phyloP scores from a whole-genome alignment of 1,140 invertebrate species.

The Aphis gossypii region DNA sequence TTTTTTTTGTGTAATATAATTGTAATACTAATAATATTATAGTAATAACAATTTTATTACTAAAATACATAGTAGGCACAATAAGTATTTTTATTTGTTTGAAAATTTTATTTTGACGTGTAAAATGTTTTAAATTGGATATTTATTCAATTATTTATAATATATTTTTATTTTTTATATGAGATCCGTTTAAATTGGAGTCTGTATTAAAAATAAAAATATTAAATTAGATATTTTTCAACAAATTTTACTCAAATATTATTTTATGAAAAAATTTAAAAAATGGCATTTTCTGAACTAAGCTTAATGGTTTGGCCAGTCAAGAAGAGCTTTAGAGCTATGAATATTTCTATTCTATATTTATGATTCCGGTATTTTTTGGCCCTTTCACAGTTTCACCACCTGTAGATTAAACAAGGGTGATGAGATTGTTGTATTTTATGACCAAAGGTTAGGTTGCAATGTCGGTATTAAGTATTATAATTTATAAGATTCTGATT shows the following conservation, averaged over 20 bases:
- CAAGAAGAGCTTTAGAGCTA: neutral
- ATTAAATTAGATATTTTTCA: neutral
- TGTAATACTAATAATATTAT: too few species aligned
- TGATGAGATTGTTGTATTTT: neutral
- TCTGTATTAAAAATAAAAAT: neutral
- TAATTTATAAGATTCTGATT: neutral
- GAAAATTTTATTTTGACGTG: neutral
- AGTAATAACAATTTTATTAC: too few species aligned
- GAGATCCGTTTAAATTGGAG: neutral
- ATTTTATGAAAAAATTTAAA: neutral
- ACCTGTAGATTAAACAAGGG: neutral
- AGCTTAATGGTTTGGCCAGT: neutral
- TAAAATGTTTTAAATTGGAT: neutral
- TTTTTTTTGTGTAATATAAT: too few species aligned
- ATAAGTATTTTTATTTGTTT: too few species aligned
- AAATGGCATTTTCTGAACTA: neutral
- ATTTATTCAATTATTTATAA: constrained; percentile 9
- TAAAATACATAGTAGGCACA: too few species aligned
- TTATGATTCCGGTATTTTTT: neutral
- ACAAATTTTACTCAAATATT: neutral
- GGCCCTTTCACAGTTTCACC: neutral
- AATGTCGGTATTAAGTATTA: neutral
- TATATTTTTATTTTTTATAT: neutral
- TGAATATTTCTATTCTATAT: neutral
- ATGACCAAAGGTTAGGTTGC: neutral